Conservation (phyloP, 2,113 vertebrate species). For the Octodon degus region DNA sequence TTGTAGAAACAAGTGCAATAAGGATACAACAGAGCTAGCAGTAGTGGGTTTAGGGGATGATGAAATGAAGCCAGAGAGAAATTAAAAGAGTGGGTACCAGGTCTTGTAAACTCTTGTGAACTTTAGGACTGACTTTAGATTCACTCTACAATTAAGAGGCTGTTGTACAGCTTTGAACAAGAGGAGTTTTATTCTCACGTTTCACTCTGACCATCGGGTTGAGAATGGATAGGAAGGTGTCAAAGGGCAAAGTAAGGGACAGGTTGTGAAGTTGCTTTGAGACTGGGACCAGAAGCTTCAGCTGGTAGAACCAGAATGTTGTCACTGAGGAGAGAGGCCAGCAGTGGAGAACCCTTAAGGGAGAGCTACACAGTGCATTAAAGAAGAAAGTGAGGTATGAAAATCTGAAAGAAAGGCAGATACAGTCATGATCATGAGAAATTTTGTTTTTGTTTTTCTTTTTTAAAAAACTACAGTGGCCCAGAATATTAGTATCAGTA, state of each 20-base stretch:
- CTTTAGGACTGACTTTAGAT: background rate
- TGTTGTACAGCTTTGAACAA: background rate
- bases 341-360: background rate
- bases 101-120: background rate
- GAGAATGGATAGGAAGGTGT: background rate
- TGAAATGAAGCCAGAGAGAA: background rate
- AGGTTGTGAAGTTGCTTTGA: fast-evolving
- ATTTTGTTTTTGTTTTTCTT: background rate
- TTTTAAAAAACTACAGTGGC: too few species aligned
- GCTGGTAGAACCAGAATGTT: fast-evolving
- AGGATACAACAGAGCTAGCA: background rate
- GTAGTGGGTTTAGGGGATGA: fast-evolving
- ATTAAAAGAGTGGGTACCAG: fast-evolving
- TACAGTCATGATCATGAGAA: too few species aligned
- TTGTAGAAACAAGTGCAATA: too few species aligned
- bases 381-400: background rate
- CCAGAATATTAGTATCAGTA: too few species aligned
- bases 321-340: background rate
- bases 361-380: background rate
- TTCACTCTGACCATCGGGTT: fast-evolving
- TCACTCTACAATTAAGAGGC: background rate
- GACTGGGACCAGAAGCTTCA: background rate
- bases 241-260: fast-evolving
- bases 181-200: background rate
- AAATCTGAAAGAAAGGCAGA: background rate